Base-by-base conservation (phyloP, 2,888 invertebrate species). In the Philhelius pedissequus region DNA sequence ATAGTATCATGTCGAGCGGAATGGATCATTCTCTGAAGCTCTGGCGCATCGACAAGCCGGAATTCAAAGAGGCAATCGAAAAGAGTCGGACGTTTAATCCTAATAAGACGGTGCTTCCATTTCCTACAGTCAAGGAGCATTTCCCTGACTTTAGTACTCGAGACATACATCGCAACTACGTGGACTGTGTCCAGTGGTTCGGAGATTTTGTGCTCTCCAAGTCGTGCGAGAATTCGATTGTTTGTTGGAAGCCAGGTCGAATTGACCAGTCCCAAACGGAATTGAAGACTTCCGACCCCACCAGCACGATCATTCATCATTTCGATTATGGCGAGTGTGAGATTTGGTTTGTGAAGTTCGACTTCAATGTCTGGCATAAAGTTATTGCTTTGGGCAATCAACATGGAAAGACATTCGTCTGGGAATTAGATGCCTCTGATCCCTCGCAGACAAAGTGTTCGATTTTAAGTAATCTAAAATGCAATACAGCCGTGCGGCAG, bases 1-100 rank as follows among this genome's bases (percentile, higher is more conserved):
- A 95, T 86, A 93, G 96, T 68, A 97, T 99, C 69, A 97, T 98
- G 92, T 98, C 99, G 0, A 98, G 98, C 89, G 98, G 99, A 2
- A 99, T 99, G 98, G 99, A 99, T 90, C 99, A 99, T 90, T 98
- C 98, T 0, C 92, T 99, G 5, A 98, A 98, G 90, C 93, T 99
- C 9, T 99, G 99, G 99, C 93, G 95, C 54, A 92, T 99, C 4
- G 96, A 97, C 87, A 97, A 96, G 78, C 94, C 95, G 0, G 95
- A 95, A 20, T 96, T 98, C 93, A 93, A 95, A 84, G 95, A 96
- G 86, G 96, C 97, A 0, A 96, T 98, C 68, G 94, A 95, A 86
- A 94, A 95, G 80, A 98, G 98, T 0, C 97, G 97, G 87, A 94
- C 93, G 30, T 98, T 96, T 89, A 96, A 96, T 88, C 94, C 96